Evolutionary conservation across 2,113 vertebrate species (phyloP).

Genomic region (Vombatus ursinus): DNA sequence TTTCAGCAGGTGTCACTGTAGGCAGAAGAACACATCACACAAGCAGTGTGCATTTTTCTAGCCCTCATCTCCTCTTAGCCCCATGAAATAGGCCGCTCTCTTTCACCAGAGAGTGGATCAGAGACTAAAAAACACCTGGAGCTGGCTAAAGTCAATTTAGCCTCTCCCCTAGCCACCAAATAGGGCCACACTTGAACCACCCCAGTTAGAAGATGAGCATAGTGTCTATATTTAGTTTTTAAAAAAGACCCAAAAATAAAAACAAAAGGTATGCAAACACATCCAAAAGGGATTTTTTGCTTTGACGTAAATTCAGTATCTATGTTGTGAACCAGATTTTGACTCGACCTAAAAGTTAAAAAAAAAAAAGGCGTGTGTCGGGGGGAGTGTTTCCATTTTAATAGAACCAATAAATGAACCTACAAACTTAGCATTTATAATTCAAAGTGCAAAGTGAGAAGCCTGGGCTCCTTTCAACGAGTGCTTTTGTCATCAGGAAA

Average conservation of each 20-base stretch:
- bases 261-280: neutral
- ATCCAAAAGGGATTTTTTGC: neutral
- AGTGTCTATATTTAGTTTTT: neutral
- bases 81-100: neutral
- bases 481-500: constrained; percentile 17
- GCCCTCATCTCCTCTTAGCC: constrained; percentile 19
- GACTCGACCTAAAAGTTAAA: neutral
- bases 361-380: neutral
- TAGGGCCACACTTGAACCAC: neutral
- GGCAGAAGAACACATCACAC: constrained; percentile 67
- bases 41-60: constrained; percentile 58
- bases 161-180: rapidly evolving
- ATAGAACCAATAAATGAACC: constrained; percentile 45
- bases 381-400: neutral
- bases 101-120: neutral
- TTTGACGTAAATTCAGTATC: neutral
- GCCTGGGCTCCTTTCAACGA: constrained; percentile 46
- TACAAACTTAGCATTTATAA: constrained; percentile 47
- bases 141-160: neutral
- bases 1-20: constrained; percentile 79
- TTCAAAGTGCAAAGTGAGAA: constrained; percentile 52
- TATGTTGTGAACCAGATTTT: neutral
- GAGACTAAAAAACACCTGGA: neutral
- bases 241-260: neutral
- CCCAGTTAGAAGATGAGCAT: neutral